phyloP scores from a whole-genome alignment of 1,140 invertebrate genomes.

The Lordiphosa clarofinis region DNA sequence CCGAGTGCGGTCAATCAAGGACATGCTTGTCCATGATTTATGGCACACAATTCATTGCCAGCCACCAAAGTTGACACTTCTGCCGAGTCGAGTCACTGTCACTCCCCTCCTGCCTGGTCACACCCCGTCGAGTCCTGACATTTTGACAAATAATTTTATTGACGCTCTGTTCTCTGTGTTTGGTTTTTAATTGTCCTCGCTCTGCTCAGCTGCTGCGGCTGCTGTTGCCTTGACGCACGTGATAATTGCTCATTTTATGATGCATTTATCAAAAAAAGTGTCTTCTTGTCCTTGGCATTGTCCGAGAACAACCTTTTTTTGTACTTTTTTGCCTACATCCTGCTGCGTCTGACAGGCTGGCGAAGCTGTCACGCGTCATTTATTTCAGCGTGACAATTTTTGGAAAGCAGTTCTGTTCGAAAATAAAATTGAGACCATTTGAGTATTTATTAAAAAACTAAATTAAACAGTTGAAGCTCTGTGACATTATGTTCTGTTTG shows the following conservation, averaged over 20 bases:
- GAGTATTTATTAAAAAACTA: too few species aligned
- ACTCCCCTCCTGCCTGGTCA: constrained; percentile 31
- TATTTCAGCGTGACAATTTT: constrained; percentile 45
- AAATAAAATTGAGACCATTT: neutral
- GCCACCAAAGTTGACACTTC: constrained; percentile 52
- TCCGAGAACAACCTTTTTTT: constrained; percentile 24
- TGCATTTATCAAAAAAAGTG: constrained; percentile 55
- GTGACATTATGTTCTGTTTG: too few species aligned
- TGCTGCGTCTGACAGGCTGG: constrained; percentile 42
- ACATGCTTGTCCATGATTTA: constrained; percentile 56
- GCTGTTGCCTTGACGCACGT: constrained; percentile 24
- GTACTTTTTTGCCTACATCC: constrained; percentile 22
- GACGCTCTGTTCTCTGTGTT: constrained; percentile 49
- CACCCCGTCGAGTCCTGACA: constrained; percentile 35
- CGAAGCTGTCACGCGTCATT: constrained; percentile 46
- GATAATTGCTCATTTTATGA: constrained; percentile 61
- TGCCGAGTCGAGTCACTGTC: constrained; percentile 30
- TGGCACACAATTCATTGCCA: constrained; percentile 42
- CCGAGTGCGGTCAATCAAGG: constrained; percentile 49
- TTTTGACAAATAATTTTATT: constrained; percentile 62
- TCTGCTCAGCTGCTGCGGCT: constrained; percentile 23
- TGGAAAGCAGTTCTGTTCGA: constrained; percentile 12
- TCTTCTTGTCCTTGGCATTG: constrained; percentile 26
- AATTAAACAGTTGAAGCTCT: too few species aligned
- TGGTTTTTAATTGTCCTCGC: constrained; percentile 53